Conservation (phyloP, 1,140 invertebrate genomes). For the Bombus haemorrhoidalis region DNA sequence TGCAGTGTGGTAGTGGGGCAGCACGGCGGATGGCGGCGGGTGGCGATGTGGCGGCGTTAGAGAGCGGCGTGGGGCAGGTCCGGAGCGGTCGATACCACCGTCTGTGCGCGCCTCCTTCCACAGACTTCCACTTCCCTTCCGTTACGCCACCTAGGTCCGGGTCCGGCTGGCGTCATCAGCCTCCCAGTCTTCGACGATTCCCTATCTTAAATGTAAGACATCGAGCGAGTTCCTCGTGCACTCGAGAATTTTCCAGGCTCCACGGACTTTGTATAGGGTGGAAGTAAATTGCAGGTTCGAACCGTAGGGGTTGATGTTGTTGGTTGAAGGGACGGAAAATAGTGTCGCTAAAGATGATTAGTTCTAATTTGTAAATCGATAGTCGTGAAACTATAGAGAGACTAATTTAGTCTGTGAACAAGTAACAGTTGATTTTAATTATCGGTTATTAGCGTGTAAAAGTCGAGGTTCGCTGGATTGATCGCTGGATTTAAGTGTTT, state of each 20-base stretch:
- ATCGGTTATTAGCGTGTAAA: neutral
- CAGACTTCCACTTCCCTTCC: slow-evolving; percentile 74
- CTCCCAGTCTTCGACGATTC: slow-evolving; percentile 60
- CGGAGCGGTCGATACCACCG: slow-evolving; percentile 80
- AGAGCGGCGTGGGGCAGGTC: slow-evolving; percentile 78
- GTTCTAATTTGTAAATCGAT: neutral
- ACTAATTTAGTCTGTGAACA: neutral
- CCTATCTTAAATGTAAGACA: slow-evolving; percentile 61
- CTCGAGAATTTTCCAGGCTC: neutral
- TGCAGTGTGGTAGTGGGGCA: slow-evolving; percentile 70
- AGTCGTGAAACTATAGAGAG: neutral
- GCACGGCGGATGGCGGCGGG: slow-evolving; percentile 58
- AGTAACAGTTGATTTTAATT: neutral
- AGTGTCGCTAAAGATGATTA: neutral
- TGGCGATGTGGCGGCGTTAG: slow-evolving; percentile 69
- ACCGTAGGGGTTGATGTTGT: neutral
- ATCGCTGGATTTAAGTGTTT: neutral
- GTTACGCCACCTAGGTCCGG: slow-evolving; percentile 77
- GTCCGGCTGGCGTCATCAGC: slow-evolving; percentile 72
- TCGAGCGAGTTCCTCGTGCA: slow-evolving; percentile 26
- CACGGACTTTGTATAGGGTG: no score
- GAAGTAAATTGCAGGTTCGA: neutral
- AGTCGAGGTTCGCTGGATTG: neutral
- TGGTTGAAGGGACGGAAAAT: no score
- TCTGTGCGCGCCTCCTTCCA: slow-evolving; percentile 75